Evolutionary conservation across 64 coral and sea anemone species (phyloP), one percentile per base, ranked within the genome.

Genomic region (Cladopsammia gracilis): DNA sequence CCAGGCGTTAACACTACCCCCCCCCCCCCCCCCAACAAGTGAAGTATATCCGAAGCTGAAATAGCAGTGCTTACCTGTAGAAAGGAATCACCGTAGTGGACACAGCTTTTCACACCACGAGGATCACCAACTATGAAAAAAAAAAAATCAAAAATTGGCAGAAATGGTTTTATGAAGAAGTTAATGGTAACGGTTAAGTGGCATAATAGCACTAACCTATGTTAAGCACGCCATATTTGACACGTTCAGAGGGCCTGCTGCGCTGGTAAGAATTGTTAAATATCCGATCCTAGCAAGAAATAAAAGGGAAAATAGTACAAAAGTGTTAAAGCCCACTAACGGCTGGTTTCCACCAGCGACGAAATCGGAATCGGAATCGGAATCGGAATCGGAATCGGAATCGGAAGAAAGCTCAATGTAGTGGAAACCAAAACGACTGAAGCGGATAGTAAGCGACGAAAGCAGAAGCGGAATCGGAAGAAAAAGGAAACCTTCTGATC

Each of bases 191-290:
- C 34, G 34, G 34, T 34, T 34, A 34, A 34, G 34, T 34, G 34
- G 34, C 34, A 34, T 34, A 34, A 34, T 34, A 34, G 34, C 34
- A 34, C 34, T 34, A 10, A 90, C 89, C 89, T 70, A 90, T 90
- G 15, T 90, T 90, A 15, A 90, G 65, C 18, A 90, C 89, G 51
- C 77, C 89, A 13, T 90, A 90, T 75, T 90, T 90, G 50, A 90
- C 89, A 58, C 76, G 77, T 19, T 90, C 76, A 13, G 65, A 77
- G 4, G 89, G 76, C 7, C 64, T 81, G 62, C 89, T 81, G 48
- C 50, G 16, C 20, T 82, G 26, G 53, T 90, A 90, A 42, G 69
- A 12, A 2, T 70, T 70, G 67, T 90, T 81, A 81, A 90, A 90
- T 54, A 90, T 71, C 3, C 79, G 57, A 68, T 79, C 79, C 89